phyloP scores from a whole-genome alignment of 2,888 invertebrate genomes.

The Mongoloraphidia duomilia region DNA sequence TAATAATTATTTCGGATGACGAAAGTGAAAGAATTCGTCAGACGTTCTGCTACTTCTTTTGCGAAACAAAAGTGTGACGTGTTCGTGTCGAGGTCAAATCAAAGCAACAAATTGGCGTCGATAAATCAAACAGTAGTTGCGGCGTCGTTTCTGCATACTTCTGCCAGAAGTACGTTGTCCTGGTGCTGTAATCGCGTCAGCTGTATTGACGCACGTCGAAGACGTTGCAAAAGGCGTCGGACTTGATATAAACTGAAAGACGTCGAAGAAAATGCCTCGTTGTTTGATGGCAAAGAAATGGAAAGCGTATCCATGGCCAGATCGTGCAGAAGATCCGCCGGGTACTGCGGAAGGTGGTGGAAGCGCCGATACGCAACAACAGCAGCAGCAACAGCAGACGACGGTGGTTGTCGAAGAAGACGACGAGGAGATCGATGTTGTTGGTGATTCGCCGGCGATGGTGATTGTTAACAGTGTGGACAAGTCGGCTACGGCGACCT shows the following conservation, averaged over 20 bases:
- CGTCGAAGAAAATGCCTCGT: constrained; percentile 64
- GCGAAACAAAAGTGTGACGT: no score
- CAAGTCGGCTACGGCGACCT: constrained; percentile 22
- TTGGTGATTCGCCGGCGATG: constrained; percentile 45
- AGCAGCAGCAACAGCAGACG: constrained; percentile 13
- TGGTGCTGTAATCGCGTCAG: constrained; percentile 6
- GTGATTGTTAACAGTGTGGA: constrained; percentile 10
- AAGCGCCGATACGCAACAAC: constrained; percentile 14
- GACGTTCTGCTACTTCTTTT: no score
- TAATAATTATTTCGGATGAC: no score
- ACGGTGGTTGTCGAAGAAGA: constrained; percentile 40
- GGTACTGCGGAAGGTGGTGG: constrained; percentile 17
- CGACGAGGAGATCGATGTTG: constrained; percentile 77
- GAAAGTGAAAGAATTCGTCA: no score
- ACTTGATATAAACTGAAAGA: constrained; percentile 17
- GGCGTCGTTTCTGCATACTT: no score
- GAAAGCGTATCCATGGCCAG: constrained; percentile 74
- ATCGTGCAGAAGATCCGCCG: constrained; percentile 35
- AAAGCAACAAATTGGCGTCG: no score
- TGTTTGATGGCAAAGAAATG: constrained; percentile 94
- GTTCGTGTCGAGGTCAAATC: no score
- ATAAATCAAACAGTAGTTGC: no score
- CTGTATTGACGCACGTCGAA: constrained; percentile 5
- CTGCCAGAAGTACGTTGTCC: not conserved
- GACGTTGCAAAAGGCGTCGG: constrained; percentile 37